Conservation (phyloP, 2,888 invertebrate species). For the Temnothorax rugatulus region DNA sequence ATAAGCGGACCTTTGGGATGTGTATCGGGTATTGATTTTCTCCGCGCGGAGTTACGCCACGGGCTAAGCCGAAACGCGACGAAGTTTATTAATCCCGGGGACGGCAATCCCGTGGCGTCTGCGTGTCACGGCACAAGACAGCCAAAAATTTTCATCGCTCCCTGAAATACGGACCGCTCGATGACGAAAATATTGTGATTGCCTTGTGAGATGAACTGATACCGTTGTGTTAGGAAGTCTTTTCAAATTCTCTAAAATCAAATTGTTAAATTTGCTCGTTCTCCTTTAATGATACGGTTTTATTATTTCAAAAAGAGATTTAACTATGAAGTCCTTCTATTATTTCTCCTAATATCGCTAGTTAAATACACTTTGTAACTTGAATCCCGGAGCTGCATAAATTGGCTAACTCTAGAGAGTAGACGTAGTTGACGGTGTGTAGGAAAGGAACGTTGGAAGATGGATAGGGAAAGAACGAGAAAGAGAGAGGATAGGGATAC, state of each 20-base stretch:
- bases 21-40: conserved; percentile 84
- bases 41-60: conserved; percentile 70
- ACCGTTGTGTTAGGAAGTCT: not conserved
- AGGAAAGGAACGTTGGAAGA: conserved; percentile 65
- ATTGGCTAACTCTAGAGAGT: conserved; percentile 67
- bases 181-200: not conserved
- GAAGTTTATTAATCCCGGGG: conserved; percentile 78
- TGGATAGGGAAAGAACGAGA: conserved; percentile 54
- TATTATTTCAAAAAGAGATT: not conserved
- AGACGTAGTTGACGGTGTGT: conserved; percentile 29
- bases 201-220: not conserved
- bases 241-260: not conserved
- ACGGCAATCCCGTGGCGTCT: conserved; percentile 60
- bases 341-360: not conserved
- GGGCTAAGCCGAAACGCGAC: conserved; percentile 76
- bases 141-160: conserved; percentile 41
- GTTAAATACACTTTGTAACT: conserved; percentile 51
- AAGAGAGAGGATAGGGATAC: conserved; percentile 60
- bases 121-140: conserved; percentile 64
- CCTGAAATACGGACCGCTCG: conserved; percentile 33
- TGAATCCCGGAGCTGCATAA: conserved; percentile 67
- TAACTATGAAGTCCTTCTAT: not conserved
- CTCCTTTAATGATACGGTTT: not conserved
- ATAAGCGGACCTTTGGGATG: conserved; percentile 78
- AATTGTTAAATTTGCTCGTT: not conserved